Conservation (phyloP, 2,797 vertebrate genomes). For the Phalloptychus januarius region DNA sequence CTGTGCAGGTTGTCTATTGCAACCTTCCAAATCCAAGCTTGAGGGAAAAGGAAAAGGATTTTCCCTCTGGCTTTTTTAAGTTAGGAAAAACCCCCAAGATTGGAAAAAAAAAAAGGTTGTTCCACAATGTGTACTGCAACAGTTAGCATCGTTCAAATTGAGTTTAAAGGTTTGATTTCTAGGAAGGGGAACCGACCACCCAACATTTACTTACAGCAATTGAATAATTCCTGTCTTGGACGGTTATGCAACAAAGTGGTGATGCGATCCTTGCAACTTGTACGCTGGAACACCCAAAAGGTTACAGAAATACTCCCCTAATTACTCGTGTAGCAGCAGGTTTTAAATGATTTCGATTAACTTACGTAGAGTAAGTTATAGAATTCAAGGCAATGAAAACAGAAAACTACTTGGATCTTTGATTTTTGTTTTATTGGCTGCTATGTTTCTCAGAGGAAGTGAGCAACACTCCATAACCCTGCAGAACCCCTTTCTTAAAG, state of each 20-base stretch:
- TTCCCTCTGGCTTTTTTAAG: not conserved
- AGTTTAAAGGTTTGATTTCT: not conserved
- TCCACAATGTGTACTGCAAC: not conserved
- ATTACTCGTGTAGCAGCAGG: not conserved
- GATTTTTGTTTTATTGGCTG: slow-evolving; percentile 8
- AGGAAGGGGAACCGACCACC: slow-evolving; percentile 6
- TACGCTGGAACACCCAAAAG: slow-evolving; percentile 20
- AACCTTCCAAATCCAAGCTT: not conserved
- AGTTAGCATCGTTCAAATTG: not conserved
- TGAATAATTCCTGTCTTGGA: slow-evolving; percentile 39
- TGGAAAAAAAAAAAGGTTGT: not conserved
- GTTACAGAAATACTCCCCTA: slow-evolving; percentile 20
- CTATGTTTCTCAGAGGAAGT: slow-evolving; percentile 31
- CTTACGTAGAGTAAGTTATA: not conserved
- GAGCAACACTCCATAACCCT: slow-evolving; percentile 25
- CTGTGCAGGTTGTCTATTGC: not conserved
- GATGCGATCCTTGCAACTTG: slow-evolving; percentile 33
- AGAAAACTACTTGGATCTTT: slow-evolving; percentile 2
- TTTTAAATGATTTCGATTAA: not conserved
- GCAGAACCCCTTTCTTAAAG: slow-evolving; percentile 43
- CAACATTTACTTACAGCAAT: slow-evolving; percentile 36
- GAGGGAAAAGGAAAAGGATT: not conserved
- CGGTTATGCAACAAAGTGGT: slow-evolving; percentile 64
- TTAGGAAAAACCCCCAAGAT: not conserved
- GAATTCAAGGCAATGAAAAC: not conserved